These are phyloP conservation scores for Piscicola geometra DNA, from an alignment of 2,888 invertebrate species.

Conservation along the genomic window DNA sequence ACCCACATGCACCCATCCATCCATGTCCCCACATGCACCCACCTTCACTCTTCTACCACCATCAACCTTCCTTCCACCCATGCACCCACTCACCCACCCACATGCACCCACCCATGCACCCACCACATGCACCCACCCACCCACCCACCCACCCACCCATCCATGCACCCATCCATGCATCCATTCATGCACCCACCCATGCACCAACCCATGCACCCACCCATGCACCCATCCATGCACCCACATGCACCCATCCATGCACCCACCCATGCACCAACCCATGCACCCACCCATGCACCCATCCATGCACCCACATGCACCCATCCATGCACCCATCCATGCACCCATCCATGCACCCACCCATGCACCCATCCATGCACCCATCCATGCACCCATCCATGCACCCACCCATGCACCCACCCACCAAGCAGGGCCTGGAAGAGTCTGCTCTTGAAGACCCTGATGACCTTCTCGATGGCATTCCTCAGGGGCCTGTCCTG, in stretches of 20 bases:
- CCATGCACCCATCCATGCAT: too few species aligned
- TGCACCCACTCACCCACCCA: not conserved
- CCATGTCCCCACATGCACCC: too few species aligned
- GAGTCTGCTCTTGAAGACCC: slow-evolving; percentile 93
- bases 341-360: not conserved
- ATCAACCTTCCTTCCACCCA: too few species aligned
- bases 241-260: not conserved
- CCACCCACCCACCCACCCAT: slow-evolving; percentile 3
- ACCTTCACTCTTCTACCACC: too few species aligned
- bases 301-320: not conserved
- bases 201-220: not conserved
- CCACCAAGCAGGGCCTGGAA: slow-evolving; percentile 96
- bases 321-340: not conserved
- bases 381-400: too few species aligned
- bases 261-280: not conserved
- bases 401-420: too few species aligned
- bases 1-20: too few species aligned
- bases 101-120: not conserved
- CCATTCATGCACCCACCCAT: not conserved
- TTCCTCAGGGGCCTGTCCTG: slow-evolving; percentile 90
- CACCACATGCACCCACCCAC: not conserved
- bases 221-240: not conserved
- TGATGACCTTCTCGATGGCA: slow-evolving; percentile 93
- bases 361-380: not conserved
- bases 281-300: not conserved